Percentiles rank a stretch among this genome's conserved stretches.
These are phyloP conservation scores for Papilio dardanus DNA, from an alignment of 1,140 invertebrate genomes.

Conservation along the genomic window DNA sequence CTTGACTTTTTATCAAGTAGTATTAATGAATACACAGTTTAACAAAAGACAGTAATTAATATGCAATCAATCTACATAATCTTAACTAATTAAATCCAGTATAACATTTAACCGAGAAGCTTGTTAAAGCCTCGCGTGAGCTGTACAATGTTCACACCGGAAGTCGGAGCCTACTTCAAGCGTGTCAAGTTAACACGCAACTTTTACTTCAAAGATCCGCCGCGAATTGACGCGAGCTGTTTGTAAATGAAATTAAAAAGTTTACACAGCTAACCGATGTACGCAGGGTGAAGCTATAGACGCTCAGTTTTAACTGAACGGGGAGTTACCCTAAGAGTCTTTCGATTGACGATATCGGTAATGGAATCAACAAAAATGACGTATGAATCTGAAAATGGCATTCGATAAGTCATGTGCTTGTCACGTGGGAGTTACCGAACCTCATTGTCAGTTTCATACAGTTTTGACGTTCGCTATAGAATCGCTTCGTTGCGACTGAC, in stretches of 20 bases:
- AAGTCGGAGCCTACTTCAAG: conserved; percentile 35
- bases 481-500: no score
- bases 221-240: conserved; percentile 9
- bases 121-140: conserved; percentile 31
- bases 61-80: conserved; percentile 17
- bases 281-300: no score
- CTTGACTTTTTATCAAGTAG: not conserved
- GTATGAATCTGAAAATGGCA: no score
- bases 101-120: conserved; percentile 31
- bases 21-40: not conserved
- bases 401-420: no score
- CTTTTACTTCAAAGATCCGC: conserved; percentile 22
- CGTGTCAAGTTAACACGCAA: conserved; percentile 35
- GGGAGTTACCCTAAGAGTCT: no score
- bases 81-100: conserved; percentile 30
- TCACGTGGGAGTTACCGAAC: no score
- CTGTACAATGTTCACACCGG: conserved; percentile 21
- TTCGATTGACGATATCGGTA: no score
- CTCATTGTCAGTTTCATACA: no score
- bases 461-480: no score
- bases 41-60: conserved; percentile 5
- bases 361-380: no score
- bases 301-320: no score
- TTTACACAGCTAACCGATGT: conserved; percentile 17
- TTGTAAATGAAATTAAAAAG: conserved; percentile 21